These are phyloP conservation scores for Napeogenes sylphis DNA, from an alignment of 2,888 invertebrate species.

Conservation along the genomic window DNA sequence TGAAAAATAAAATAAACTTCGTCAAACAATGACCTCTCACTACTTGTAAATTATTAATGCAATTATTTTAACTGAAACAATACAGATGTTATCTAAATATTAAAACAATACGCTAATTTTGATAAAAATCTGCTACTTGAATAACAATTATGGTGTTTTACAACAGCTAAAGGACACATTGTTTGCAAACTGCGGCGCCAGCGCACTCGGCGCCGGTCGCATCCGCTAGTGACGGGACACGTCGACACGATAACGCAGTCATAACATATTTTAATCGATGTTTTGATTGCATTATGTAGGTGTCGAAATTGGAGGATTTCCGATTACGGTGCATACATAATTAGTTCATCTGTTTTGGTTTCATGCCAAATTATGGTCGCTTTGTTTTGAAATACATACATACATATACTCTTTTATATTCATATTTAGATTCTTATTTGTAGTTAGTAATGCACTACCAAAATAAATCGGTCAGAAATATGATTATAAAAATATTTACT, in stretches of 20 bases:
- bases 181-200: slow-evolving; percentile 62
- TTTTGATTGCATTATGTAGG: slow-evolving; percentile 9
- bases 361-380: not conserved
- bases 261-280: slow-evolving; percentile 17
- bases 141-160: slow-evolving; percentile 65
- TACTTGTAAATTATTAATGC: no score
- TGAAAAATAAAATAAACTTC: not conserved
- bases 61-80: no score
- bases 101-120: slow-evolving; percentile 38
- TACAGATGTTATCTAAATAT: no score
- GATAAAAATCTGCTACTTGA: slow-evolving; percentile 51
- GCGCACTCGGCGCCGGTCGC: slow-evolving; percentile 55
- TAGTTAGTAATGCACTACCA: no score
- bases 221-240: slow-evolving; percentile 68
- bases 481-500: no score
- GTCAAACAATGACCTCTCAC: no score
- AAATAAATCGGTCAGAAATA: no score
- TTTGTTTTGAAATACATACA: no score
- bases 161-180: slow-evolving; percentile 61
- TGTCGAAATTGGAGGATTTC: slow-evolving; percentile 4
- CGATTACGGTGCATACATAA: not conserved
- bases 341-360: not conserved
- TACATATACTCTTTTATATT: no score
- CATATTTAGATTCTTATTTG: no score
- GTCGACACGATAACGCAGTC: slow-evolving; percentile 41